Conservation (phyloP, 2,113 vertebrate species). For the Carlito syrichta region DNA sequence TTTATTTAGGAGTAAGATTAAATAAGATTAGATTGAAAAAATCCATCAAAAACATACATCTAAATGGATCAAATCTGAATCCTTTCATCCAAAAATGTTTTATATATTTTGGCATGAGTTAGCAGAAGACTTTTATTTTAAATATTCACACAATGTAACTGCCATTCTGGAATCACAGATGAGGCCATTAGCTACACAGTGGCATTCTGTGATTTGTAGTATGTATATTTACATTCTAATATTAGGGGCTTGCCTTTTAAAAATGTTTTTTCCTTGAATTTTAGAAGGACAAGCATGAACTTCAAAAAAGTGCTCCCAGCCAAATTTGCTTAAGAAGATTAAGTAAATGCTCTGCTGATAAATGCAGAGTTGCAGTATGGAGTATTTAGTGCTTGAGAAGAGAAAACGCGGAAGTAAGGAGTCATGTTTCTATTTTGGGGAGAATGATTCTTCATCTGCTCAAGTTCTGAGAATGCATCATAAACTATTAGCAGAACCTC, state of each 20-base stretch:
- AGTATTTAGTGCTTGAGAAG: not conserved
- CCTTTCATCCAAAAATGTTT: conserved; percentile 16
- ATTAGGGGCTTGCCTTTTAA: not conserved
- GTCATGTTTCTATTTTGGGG: not conserved
- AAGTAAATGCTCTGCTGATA: not conserved
- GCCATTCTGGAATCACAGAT: conserved; percentile 17
- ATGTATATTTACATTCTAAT: not conserved
- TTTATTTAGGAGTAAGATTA: not conserved
- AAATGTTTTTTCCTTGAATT: not conserved
- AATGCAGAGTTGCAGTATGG: not conserved
- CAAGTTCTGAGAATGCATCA: not conserved
- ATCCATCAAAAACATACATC: not conserved
- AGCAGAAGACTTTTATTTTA: not conserved
- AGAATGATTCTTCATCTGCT: not conserved
- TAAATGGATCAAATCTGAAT: conserved; percentile 2
- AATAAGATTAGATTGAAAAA: conserved; percentile 1
- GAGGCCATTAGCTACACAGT: not conserved
- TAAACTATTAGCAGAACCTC: not conserved
- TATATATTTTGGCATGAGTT: not conserved
- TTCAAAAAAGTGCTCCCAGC: conserved; percentile 13
- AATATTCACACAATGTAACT: not conserved
- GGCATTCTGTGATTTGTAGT: not conserved
- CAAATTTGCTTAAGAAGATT: conserved; percentile 47
- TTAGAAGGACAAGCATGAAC: conserved; percentile 33
- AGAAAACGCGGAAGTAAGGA: not conserved